Percentiles rank a stretch among this genome's conserved stretches.
Conservation (phyloP, 1,140 invertebrate genomes). For the Saxidomus purpurata region DNA sequence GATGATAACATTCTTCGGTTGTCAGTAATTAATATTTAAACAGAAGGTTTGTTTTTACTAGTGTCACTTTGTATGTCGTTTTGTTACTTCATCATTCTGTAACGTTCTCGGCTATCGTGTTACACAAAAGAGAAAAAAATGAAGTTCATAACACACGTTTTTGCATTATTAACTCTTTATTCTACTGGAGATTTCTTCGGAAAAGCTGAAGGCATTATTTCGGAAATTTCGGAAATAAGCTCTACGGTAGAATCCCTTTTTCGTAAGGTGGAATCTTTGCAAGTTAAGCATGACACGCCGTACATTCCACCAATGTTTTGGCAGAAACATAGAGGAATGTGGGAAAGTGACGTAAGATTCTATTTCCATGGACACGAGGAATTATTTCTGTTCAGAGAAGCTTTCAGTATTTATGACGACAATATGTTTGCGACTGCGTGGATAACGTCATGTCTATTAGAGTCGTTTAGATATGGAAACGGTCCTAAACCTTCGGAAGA, state of each 20-base stretch:
- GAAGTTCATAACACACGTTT: too few relatives aligned
- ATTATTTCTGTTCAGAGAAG: slow-evolving; percentile 72
- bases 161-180: too few relatives aligned
- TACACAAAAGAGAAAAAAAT: too few relatives aligned
- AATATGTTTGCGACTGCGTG: slow-evolving; percentile 84
- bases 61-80: too few relatives aligned
- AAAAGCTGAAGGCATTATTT: background rate
- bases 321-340: slow-evolving; percentile 78
- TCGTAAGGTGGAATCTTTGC: slow-evolving; percentile 66
- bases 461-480: slow-evolving; percentile 78
- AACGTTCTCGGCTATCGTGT: too few relatives aligned
- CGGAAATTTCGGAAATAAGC: background rate
- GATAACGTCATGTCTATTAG: slow-evolving; percentile 78
- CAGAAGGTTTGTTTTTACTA: too few relatives aligned
- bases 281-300: slow-evolving; percentile 71
- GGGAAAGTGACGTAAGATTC: slow-evolving; percentile 79
- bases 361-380: slow-evolving; percentile 81
- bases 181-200: too few relatives aligned
- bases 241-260: slow-evolving; percentile 69
- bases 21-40: too few relatives aligned
- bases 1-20: too few relatives aligned
- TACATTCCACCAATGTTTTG: slow-evolving; percentile 73
- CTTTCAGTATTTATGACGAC: slow-evolving; percentile 80
- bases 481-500: slow-evolving; percentile 76
- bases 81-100: too few relatives aligned